Evolutionary conservation across 2,113 vertebrate genomes (phyloP).

Genomic region (Cynoglossus semilaevis): DNA sequence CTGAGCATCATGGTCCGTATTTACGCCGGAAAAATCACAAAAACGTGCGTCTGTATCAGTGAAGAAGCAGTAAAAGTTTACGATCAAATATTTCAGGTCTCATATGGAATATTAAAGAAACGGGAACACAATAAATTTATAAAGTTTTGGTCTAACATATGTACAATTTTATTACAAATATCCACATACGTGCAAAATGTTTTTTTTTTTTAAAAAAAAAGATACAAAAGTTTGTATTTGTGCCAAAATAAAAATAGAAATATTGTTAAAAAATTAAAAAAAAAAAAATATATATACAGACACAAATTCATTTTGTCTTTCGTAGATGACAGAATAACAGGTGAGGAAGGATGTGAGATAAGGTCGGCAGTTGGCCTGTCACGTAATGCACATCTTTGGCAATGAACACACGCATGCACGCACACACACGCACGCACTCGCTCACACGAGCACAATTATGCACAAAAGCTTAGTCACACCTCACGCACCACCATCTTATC

Average conservation of each 20-base stretch:
- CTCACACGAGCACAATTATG: constrained; percentile 25
- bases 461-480: constrained; percentile 66
- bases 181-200: constrained; percentile 68
- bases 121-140: too few species aligned
- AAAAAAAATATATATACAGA: constrained; percentile 23
- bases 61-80: too few species aligned
- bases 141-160: constrained; percentile 50
- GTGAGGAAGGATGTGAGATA: constrained; percentile 43
- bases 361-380: constrained; percentile 23
- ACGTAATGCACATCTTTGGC: constrained; percentile 48
- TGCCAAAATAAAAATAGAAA: constrained; percentile 25
- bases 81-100: too few species aligned
- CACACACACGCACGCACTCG: constrained; percentile 17
- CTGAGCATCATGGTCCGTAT: background rate
- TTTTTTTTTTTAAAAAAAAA: constrained; percentile 45
- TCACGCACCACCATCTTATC: constrained; percentile 58
- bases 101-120: too few species aligned
- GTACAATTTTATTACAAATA: constrained; percentile 78
- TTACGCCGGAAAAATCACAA: background rate
- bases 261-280: constrained; percentile 27
- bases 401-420: constrained; percentile 23
- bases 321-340: constrained; percentile 33
- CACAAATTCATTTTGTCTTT: background rate
- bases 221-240: constrained; percentile 49
- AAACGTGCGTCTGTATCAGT: background rate